Conservation (phyloP, 2,888 invertebrate species). For the Monopis laevigella region DNA sequence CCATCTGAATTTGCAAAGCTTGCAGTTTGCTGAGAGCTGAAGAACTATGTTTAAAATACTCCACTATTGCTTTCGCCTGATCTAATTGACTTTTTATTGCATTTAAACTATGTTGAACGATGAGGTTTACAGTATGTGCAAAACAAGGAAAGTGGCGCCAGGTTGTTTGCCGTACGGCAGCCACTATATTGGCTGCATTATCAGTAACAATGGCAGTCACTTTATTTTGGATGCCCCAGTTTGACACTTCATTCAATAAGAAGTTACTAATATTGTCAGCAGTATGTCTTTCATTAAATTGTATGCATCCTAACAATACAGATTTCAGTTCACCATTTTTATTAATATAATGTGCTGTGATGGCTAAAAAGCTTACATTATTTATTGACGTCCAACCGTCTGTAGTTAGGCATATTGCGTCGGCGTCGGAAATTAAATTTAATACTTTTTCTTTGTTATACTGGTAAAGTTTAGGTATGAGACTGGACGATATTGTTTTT, state of each 20-base stretch:
- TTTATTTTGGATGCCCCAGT: conserved; percentile 2
- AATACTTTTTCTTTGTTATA: conserved; percentile 1
- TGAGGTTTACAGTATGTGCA: conserved; percentile 21
- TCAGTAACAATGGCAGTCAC: conserved; percentile 15
- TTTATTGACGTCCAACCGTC: conserved; percentile 7
- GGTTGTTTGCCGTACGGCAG: conserved; percentile 18
- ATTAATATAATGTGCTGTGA: conserved; percentile 25
- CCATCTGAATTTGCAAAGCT: conserved; percentile 9
- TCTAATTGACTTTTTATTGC: conserved; percentile 3
- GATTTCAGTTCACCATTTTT: conserved; percentile 4
- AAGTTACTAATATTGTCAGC: conserved; percentile 10
- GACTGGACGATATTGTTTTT: conserved; percentile 6
- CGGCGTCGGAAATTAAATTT: conserved; percentile 5
- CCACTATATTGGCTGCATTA: conserved; percentile 21
- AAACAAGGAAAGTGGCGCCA: conserved; percentile 22
- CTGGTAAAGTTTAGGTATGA: conserved; percentile 10
- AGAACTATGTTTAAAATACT: conserved; percentile 12
- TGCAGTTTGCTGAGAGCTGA: conserved; percentile 4
- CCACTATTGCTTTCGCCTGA: conserved; percentile 7
- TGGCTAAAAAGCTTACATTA: conserved; percentile 21
- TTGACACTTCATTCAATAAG: neutral
- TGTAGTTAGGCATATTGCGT: conserved; percentile 10
- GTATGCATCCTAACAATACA: conserved; percentile 3
- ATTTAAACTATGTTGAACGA: neutral
- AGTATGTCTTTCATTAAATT: conserved; percentile 12